Evolutionary conservation across 2,888 invertebrate species (phyloP), one percentile per base, ranked within the genome.

Genomic region (Drosophila subsilvestris): DNA sequence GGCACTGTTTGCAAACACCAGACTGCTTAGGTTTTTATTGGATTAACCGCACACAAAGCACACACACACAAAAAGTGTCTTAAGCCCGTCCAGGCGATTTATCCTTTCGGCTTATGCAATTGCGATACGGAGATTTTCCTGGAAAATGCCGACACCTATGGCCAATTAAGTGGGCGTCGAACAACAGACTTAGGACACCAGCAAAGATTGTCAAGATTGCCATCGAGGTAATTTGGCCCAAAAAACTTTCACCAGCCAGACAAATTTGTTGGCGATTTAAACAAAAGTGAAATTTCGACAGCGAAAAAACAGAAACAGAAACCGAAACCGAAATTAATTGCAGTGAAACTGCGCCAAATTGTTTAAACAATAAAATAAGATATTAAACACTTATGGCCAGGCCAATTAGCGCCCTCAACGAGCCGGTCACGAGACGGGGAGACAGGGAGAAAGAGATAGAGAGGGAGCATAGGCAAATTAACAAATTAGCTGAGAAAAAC

Each of bases 1-100:
- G 66, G 20, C 51, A 17, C 65, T 86, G 89, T 86, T 86, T 89
- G 71, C 78, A 86, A 86, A 86, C 88, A 88, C 45, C 63, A 60
- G 60, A 32, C 62, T 45, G 48, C 70, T 83, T 79, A 55, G 47
- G 68, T 62, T 86, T 88, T 88, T 68, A 88, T 88, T 89, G 87
- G 87, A 81, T 89, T 87, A 86, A 72, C 73, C 74, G 48, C 32
- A 74, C 58, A 76, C 43, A 37, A 43, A 53, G 37, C 32, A 1
- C 29, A 3, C 32, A 3, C 10, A 10, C 32, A 32, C 27, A 74
- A 72, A 72, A 72, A 67, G 89, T 85, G 85, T 82, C 67, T 73
- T 80, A 88, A 89, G 25, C 32, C 5, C 20, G 50, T 45, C 29
- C 55, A 29, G 22, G 22, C 22, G 3, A 22, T 22, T 22, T 47